Conservation (phyloP, 2,113 vertebrate species). For the Ailuropoda melanoleuca region DNA sequence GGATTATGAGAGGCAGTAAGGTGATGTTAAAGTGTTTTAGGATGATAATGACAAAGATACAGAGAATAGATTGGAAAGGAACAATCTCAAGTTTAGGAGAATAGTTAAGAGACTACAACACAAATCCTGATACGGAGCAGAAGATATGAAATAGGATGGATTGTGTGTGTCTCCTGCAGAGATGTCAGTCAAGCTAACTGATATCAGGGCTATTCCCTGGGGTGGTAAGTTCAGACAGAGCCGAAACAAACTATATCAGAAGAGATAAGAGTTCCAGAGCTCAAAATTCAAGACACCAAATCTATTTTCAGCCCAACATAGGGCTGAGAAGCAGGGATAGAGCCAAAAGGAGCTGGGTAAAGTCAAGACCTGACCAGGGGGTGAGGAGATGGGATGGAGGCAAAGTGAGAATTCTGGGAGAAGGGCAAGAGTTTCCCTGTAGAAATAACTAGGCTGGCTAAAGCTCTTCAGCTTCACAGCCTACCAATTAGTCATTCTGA, state of each 20-base stretch:
- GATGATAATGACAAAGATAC: neutral
- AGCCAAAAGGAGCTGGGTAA: neutral
- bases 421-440: neutral
- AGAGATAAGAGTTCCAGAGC: neutral
- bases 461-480: neutral
- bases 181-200: neutral
- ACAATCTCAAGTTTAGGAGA: neutral
- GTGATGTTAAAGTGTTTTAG: slow-evolving; percentile 9
- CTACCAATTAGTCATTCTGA: neutral
- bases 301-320: neutral
- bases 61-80: neutral
- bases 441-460: neutral
- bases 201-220: neutral
- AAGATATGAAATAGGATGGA: neutral
- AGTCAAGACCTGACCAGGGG: neutral
- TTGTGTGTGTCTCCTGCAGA: neutral
- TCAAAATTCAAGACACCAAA: slow-evolving; percentile 11
- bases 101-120: neutral
- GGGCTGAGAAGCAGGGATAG: neutral
- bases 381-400: neutral
- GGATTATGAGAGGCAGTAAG: neutral
- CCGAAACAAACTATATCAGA: neutral
- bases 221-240: neutral
- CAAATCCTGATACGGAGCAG: neutral
- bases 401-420: neutral